phyloP scores from a whole-genome alignment of 2,888 invertebrate genomes.

The Drosophila aldrichi region DNA sequence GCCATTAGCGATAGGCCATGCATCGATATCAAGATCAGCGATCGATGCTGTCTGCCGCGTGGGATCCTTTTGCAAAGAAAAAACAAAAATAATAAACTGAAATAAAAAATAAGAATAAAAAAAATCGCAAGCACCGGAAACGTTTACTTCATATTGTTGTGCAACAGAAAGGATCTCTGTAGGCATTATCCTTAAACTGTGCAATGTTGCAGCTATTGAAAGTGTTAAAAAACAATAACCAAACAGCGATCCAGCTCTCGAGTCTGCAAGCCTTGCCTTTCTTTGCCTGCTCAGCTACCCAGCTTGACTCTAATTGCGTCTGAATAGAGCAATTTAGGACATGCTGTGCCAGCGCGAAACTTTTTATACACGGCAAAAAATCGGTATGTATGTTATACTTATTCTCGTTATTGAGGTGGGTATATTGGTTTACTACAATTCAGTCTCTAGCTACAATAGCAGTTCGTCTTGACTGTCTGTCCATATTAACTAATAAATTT shows the following conservation, averaged over 20 bases:
- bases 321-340: conserved; percentile 76
- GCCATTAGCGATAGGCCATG: conserved; percentile 16
- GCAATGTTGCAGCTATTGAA: conserved; percentile 40
- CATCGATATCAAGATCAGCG: conserved; percentile 36
- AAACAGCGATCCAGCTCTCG: conserved; percentile 56
- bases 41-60: conserved; percentile 42
- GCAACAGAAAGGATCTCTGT: conserved; percentile 15
- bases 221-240: conserved; percentile 58
- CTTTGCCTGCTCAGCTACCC: conserved; percentile 44
- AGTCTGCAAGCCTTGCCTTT: conserved; percentile 31
- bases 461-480: too few species aligned
- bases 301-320: conserved; percentile 76
- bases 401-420: fast-evolving
- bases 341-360: conserved; percentile 54
- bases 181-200: conserved; percentile 11
- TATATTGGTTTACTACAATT: not conserved
- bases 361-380: conserved; percentile 29
- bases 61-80: conserved; percentile 40
- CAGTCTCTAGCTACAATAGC: too few species aligned
- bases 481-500: too few species aligned
- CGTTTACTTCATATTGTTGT: conserved; percentile 41
- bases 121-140: conserved; percentile 44
- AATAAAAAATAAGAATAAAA: not conserved
- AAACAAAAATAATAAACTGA: not conserved
- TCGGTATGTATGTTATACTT: not conserved